phyloP scores from a whole-genome alignment of 2,888 invertebrate species.

The Synergus gifuensis region DNA sequence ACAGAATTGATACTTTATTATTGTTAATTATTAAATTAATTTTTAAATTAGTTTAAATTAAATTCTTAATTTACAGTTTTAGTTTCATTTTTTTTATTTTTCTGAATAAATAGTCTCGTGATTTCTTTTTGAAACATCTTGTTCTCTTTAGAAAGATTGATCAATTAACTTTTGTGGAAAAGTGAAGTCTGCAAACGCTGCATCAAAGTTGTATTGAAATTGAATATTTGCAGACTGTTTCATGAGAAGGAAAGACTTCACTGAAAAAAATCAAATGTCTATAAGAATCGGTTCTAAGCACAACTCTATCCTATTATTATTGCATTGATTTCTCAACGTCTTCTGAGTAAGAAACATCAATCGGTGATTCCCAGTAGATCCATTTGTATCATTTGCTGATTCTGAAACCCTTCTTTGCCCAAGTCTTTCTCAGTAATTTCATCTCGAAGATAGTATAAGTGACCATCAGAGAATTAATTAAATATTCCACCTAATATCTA shows the following conservation, averaged over 20 bases:
- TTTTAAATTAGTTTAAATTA: too few species aligned
- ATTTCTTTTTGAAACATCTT: too few species aligned
- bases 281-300: constrained; percentile 10
- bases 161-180: neutral
- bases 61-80: too few species aligned
- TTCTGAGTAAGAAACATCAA: constrained; percentile 49
- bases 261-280: constrained; percentile 7
- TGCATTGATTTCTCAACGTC: constrained; percentile 47
- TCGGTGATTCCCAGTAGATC: constrained; percentile 29
- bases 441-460: neutral
- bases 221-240: neutral
- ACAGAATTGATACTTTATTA: too few species aligned
- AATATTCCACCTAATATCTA: neutral
- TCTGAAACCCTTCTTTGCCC: neutral
- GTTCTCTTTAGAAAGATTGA: too few species aligned
- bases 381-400: constrained; percentile 24
- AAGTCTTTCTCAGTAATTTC: constrained; percentile 22
- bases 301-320: constrained; percentile 8
- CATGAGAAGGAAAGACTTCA: neutral
- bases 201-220: neutral
- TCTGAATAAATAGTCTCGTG: too few species aligned
- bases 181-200: constrained; percentile 18
- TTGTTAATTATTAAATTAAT: too few species aligned
- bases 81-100: too few species aligned
- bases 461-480: neutral